Conservation (phyloP, 1,140 invertebrate genomes). For the Brachionus rubens region DNA sequence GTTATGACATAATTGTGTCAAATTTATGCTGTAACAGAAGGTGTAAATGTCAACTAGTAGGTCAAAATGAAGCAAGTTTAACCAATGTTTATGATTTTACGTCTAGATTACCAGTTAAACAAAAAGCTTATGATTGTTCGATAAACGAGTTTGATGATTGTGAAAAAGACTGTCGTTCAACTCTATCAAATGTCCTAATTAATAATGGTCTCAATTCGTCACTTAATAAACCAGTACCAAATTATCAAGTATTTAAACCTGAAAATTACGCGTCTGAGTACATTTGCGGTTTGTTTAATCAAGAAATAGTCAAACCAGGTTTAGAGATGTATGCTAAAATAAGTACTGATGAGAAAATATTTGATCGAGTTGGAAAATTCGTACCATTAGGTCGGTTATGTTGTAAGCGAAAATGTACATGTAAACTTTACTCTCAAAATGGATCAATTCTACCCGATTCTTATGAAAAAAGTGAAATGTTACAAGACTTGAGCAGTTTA, state of each 20-base stretch:
- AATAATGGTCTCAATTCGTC: background rate
- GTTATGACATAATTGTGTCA: background rate
- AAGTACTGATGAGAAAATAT: background rate
- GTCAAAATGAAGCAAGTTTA: background rate
- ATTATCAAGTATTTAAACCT: constrained; percentile 3
- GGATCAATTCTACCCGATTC: background rate
- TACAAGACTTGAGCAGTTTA: background rate
- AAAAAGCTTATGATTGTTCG: background rate
- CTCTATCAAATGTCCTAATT: background rate
- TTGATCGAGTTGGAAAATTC: background rate
- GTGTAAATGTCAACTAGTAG: background rate
- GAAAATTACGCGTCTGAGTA: background rate
- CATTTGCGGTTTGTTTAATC: background rate
- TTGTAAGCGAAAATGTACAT: constrained; percentile 38
- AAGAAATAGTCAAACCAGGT: background rate
- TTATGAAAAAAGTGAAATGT: constrained; percentile 2
- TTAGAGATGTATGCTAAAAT: background rate
- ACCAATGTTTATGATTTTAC: background rate
- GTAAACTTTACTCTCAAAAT: background rate
- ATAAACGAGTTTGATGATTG: background rate
- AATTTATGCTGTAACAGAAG: background rate
- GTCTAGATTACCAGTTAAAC: background rate
- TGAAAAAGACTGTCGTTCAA: background rate
- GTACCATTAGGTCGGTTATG: background rate
- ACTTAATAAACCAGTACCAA: background rate